Base-by-base conservation (phyloP, 2,797 vertebrate genomes). In the Pangasius macronema region DNA sequence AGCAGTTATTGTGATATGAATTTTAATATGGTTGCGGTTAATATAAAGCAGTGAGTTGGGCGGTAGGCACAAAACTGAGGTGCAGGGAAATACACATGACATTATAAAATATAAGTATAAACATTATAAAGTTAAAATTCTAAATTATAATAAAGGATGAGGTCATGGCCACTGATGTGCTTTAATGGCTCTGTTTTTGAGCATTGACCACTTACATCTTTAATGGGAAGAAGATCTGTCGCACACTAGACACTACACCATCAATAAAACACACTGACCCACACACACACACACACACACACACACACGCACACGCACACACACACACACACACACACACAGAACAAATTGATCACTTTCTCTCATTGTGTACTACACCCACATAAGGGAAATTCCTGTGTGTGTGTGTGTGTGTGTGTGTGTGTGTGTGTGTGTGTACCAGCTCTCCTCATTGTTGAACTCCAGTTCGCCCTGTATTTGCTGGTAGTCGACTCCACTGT, bases 381-480 rank as follows among this genome's bases (percentile, higher is more conserved):
- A 42, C 13, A 3, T 39, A 46, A 24, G 7, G 24, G n/a, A 53
- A 57, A 67, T 73, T 24, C 27, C 9, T 20, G 5, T 87, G 51
- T 39, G 22, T 84, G 36, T 87, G 65, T 77, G 42, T 84, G n/a
- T 68, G 63, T 65, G 59, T 65, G 27, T 46, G 42, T n/a, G 51
- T 73, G 49, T 59, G 30, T 81, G 49, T 63, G 65, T 77, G 33
- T 81, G 24, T 73, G 89, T 96, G 97, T 95, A 99, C 98, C 96
- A 96, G 39, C 97, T 98, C 92, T 98, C 96, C 30, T 98, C 97
- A 75, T 99, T 97, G 24, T 93, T 94, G 92, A 99, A 99, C 91
- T 98, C 96, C 80, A 99, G 93, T 93, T 97, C 97, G 0, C 98
- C 97, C 67, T 93, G 95, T 73, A 94, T 92, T 42, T 98, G 96